Evolutionary conservation across 2,113 vertebrate species (phyloP).

Genomic region (Apteryx mantelli): DNA sequence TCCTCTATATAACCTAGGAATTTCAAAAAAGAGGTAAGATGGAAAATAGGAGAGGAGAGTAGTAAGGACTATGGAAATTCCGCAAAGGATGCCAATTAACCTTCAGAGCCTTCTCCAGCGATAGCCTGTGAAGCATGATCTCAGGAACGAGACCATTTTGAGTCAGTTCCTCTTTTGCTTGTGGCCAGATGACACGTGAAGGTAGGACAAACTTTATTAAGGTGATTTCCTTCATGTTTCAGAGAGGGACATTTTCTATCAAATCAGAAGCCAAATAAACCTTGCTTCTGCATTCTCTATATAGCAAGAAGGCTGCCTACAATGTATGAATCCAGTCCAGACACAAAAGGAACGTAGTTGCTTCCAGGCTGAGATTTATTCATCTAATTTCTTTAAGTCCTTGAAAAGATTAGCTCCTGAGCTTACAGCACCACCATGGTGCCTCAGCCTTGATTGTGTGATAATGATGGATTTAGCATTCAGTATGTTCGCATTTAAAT

Average conservation of each 20-base stretch:
- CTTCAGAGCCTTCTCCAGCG: background rate
- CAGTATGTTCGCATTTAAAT: background rate
- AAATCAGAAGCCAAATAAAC: background rate
- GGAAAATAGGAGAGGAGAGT: background rate
- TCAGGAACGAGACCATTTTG: background rate
- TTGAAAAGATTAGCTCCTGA: background rate
- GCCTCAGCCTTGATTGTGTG: background rate
- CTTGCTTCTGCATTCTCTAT: background rate
- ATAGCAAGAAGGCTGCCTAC: background rate
- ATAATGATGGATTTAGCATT: background rate
- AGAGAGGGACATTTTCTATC: background rate
- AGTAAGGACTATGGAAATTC: background rate
- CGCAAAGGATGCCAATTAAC: background rate
- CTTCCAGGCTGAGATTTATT: conserved; percentile 15
- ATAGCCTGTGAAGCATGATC: background rate
- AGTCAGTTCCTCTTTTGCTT: background rate
- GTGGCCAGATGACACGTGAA: background rate
- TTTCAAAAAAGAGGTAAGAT: background rate
- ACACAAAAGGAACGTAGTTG: background rate
- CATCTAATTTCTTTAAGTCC: background rate
- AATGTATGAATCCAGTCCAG: background rate
- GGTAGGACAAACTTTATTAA: background rate
- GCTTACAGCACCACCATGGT: background rate
- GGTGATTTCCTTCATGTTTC: background rate
- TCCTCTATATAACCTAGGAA: background rate